Evolutionary conservation across 2,888 invertebrate genomes (phyloP).

Genomic region (Ennomos quercinarius): DNA sequence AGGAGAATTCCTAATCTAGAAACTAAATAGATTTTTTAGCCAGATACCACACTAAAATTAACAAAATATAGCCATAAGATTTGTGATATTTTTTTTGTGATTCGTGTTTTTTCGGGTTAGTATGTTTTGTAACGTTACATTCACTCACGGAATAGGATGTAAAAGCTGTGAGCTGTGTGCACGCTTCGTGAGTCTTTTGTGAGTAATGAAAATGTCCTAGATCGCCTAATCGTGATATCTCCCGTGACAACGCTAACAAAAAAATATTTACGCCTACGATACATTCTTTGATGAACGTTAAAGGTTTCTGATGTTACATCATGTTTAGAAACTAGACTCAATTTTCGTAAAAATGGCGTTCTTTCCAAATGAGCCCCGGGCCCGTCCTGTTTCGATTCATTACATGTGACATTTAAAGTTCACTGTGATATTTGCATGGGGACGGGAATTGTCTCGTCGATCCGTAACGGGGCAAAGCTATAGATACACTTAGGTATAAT

Average conservation of each 20-base stretch:
- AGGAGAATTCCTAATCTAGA: no score
- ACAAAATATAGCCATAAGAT: no score
- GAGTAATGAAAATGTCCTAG: no score
- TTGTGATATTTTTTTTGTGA: no score
- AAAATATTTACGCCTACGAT: conserved; percentile 13
- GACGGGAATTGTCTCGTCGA: conserved; percentile 43
- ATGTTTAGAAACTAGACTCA: conserved; percentile 8
- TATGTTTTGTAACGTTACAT: no score
- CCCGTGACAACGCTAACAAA: conserved; percentile 19
- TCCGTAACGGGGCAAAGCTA: conserved; percentile 46
- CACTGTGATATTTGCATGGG: conserved; percentile 74
- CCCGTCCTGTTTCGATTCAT: conserved; percentile 50
- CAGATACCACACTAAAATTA: no score
- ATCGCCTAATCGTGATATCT: conserved; percentile 15
- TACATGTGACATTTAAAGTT: conserved; percentile 80
- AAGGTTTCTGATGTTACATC: conserved; percentile 8
- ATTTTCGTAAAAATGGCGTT: conserved; percentile 16
- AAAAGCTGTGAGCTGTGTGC: no score
- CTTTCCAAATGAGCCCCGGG: conserved; percentile 29
- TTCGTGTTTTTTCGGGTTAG: no score
- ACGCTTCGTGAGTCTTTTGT: no score
- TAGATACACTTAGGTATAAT: background rate
- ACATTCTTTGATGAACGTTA: no score
- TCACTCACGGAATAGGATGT: no score
- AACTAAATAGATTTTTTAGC: no score